Evolutionary conservation across 2,113 vertebrate species (phyloP), one percentile per base, ranked within the genome.

Genomic region (Pachycephala philippinensis): DNA sequence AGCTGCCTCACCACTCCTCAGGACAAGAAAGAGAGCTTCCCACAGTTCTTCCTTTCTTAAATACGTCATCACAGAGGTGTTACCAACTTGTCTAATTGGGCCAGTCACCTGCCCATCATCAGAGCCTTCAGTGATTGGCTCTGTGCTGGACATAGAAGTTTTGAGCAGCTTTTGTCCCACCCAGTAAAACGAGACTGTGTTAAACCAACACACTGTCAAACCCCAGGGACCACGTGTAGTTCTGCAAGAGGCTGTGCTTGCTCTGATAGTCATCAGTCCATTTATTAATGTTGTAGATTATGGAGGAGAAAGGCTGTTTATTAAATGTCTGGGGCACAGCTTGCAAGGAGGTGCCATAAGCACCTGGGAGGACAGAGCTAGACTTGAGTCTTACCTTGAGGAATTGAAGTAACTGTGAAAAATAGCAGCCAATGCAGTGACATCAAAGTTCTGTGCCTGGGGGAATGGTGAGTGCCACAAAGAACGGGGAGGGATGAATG

Each of bases 161-260:
- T 39, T 10, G 37, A 39, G 37, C 37, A 39, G 37, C 37, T 39
- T 39, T 39, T 39, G 9, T 39, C 37, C 37, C 37, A 10, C 37
- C 37, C 37, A 39, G 9, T 39, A 39, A 39, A 39, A 39, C 37
- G 9, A 39, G 37, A 10, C 37, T 39, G 37, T 39, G 37, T 39
- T 39, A 39, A 39, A 39, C 37, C 37, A 39, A 39, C 37, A 39
- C 37, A 39, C 33, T 88, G 57, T 60, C 39, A 53, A 71, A 68
- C 35, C 27, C 39, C 35, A 21, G 70, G 68, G 78, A 63, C 47
- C 37, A 37, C 0, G 0, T 35, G 16, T 1, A 1, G 57, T 30
- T n/a, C 47, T 92, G 60, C 52, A 84, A 17, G 56, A 35, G 39
- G 56, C 47, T 90, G 30, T 28, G 22, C 53, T 85, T 50, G 33